These are phyloP conservation scores for Zhengitettix transpicula DNA, from an alignment of 2,888 invertebrate genomes.

Conservation along the genomic window DNA sequence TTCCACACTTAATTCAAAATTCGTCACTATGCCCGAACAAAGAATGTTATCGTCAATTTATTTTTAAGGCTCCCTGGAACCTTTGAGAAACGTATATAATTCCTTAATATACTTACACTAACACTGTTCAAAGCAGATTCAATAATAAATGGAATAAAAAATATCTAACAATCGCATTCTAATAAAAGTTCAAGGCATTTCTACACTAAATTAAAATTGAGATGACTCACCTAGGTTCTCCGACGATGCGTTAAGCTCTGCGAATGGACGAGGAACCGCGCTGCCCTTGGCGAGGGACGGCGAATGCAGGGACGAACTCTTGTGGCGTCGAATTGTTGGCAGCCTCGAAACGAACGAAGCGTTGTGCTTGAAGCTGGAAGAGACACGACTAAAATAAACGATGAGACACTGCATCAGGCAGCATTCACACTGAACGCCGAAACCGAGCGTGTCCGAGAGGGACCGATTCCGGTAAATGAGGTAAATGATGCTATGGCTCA, in stretches of 20 bases:
- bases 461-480: background rate
- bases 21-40: too few relatives aligned
- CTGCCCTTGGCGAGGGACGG: slow-evolving; percentile 38
- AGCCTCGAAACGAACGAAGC: slow-evolving; percentile 82
- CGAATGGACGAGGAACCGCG: slow-evolving; percentile 36
- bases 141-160: too few relatives aligned
- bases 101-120: too few relatives aligned
- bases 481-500: background rate
- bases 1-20: too few relatives aligned
- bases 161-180: too few relatives aligned
- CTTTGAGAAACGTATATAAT: too few relatives aligned
- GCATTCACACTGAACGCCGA: background rate
- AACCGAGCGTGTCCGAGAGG: background rate
- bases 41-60: too few relatives aligned
- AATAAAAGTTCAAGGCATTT: too few relatives aligned
- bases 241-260: slow-evolving; percentile 55
- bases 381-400: slow-evolving; percentile 40
- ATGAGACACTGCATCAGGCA: background rate
- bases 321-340: slow-evolving; percentile 71
- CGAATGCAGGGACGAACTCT: slow-evolving; percentile 60
- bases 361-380: slow-evolving; percentile 81
- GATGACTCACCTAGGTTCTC: slow-evolving; percentile 48
- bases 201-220: too few relatives aligned
- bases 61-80: too few relatives aligned
- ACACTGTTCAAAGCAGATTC: too few relatives aligned